Percentiles rank a stretch among this genome's conserved stretches.
phyloP scores from a whole-genome alignment of 2,888 invertebrate genomes.

The Aspidiotus rigidus region DNA sequence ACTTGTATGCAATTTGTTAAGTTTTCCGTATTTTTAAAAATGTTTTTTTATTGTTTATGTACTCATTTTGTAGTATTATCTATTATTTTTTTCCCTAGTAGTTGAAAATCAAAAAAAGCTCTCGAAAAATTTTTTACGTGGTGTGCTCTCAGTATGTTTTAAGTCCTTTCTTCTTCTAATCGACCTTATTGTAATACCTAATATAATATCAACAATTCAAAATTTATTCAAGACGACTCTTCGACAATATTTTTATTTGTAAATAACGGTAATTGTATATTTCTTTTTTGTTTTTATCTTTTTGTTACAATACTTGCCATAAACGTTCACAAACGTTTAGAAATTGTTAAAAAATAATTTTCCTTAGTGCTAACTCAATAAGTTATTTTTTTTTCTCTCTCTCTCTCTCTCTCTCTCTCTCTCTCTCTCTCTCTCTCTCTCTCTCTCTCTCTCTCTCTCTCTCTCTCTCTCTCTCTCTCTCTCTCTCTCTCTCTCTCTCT shows the following conservation, averaged over 20 bases:
- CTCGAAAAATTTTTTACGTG: neutral
- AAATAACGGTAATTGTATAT: slow-evolving; percentile 16
- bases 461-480: no score
- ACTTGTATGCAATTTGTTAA: slow-evolving; percentile 7
- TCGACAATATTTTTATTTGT: neutral
- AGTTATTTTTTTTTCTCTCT: slow-evolving; percentile 27
- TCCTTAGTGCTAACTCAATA: slow-evolving; percentile 24
- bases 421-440: no score
- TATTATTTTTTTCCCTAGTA: slow-evolving; percentile 13
- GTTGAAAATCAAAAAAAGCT: slow-evolving; percentile 15
- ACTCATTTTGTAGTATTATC: neutral
- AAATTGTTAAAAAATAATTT: slow-evolving; percentile 18
- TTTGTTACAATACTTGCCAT: slow-evolving; percentile 29
- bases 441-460: slow-evolving; percentile 1
- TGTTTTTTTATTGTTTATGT: slow-evolving; percentile 4
- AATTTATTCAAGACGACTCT: no score
- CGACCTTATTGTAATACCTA: neutral
- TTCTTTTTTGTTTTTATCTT: slow-evolving; percentile 24
- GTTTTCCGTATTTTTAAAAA: neutral
- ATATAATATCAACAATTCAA: neutral
- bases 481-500: neutral
- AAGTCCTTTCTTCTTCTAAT: neutral
- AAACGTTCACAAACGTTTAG: slow-evolving; percentile 20
- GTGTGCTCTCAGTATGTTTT: neutral
- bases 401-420: no score